These are phyloP conservation scores for Sphenodon punctatus DNA, from an alignment of 2,797 vertebrate species.

Conservation along the genomic window DNA sequence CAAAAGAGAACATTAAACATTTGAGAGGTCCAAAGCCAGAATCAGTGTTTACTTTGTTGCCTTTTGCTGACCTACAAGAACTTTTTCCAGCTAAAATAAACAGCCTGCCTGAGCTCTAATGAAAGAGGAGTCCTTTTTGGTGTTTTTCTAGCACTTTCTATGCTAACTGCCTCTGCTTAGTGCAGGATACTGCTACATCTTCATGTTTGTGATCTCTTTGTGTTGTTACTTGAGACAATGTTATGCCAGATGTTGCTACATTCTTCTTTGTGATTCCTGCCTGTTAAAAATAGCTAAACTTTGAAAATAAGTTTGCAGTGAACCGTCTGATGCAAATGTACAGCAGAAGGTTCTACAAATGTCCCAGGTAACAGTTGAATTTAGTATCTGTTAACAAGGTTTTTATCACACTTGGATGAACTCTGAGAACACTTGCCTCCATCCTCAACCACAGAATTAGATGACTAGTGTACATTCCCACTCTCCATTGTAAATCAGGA, in stretches of 20 bases:
- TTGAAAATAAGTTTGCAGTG: constrained; percentile 47
- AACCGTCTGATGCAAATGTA: constrained; percentile 55
- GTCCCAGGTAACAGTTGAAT: constrained; percentile 35
- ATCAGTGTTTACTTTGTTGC: constrained; percentile 34
- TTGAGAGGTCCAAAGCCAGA: constrained; percentile 28
- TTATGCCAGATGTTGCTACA: constrained; percentile 50
- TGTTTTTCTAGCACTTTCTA: constrained; percentile 50
- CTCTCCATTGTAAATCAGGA: too few species aligned
- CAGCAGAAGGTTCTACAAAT: constrained; percentile 23
- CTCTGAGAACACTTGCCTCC: constrained; percentile 29
- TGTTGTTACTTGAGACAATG: constrained; percentile 41
- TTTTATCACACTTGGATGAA: constrained; percentile 30
- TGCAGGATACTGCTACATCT: constrained; percentile 27
- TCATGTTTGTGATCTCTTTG: constrained; percentile 57
- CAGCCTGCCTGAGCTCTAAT: constrained; percentile 36
- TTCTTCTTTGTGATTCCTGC: constrained; percentile 51
- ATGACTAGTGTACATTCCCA: too few species aligned
- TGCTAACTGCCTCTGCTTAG: constrained; percentile 45
- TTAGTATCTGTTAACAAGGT: neutral
- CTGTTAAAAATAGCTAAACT: constrained; percentile 24
- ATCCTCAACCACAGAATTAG: constrained; percentile 34
- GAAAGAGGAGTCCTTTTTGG: constrained; percentile 44
- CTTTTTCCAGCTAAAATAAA: constrained; percentile 40
- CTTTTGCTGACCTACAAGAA: constrained; percentile 39
- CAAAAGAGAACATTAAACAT: neutral